Evolutionary conservation across 2,113 vertebrate genomes (phyloP).

Genomic region (Onychostoma macrolepis): DNA sequence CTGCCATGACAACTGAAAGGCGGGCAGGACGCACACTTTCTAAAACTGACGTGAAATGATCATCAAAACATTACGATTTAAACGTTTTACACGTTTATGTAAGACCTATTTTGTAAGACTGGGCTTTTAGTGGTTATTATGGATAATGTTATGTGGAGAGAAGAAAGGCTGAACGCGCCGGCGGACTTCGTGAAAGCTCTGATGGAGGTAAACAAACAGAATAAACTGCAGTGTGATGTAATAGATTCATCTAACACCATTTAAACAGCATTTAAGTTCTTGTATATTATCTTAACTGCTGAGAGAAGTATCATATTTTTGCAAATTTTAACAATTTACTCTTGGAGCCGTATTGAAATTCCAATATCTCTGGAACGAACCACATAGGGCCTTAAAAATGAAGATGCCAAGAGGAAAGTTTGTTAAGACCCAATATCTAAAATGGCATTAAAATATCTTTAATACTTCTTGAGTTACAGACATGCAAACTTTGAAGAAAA

Average conservation of each 20-base stretch:
- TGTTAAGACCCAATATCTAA: no score
- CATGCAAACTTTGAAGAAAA: no score
- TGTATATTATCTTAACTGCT: not conserved
- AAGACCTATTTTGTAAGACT: not conserved
- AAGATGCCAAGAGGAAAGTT: no score
- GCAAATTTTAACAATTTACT: no score
- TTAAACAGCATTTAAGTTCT: not conserved
- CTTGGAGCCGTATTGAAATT: no score
- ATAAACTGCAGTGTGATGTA: not conserved
- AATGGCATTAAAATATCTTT: no score
- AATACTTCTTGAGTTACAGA: no score
- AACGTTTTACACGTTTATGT: not conserved
- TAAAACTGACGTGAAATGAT: not conserved
- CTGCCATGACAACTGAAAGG: constrained; percentile 23
- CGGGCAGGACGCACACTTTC: not conserved
- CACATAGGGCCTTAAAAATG: no score
- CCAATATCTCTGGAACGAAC: no score
- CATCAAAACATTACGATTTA: not conserved
- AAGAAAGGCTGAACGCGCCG: constrained; percentile 34
- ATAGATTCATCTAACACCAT: not conserved
- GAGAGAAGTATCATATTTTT: no score
- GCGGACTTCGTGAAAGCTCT: constrained; percentile 34
- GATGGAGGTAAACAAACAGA: constrained; percentile 17
- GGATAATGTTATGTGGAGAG: not conserved
- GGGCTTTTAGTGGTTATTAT: not conserved